Evolutionary conservation across 2,797 vertebrate species (phyloP), one percentile per base, ranked within the genome.

Genomic region (Cygnus olor): DNA sequence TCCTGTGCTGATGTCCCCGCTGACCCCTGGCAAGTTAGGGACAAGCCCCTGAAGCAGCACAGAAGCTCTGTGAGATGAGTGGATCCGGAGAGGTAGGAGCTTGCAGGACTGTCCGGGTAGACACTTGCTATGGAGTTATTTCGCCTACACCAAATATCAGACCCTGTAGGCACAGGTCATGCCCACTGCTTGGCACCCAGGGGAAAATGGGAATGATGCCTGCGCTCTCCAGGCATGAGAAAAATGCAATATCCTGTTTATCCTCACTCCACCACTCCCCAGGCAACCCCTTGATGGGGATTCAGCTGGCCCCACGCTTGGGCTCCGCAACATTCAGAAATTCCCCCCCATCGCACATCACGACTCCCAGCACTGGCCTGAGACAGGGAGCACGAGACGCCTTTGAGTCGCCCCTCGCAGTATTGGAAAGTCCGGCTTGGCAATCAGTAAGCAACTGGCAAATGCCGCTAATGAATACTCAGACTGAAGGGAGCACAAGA

Each of bases 311-410:
- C 30, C 54, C 11, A 53, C 9, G 17, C 28, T 30, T 56, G 30
- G 16, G 13, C 72, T 53, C 64, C 27, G 6, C n/a, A 49, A 6
- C 53, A 36, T 22, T 56, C 11, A 56, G 70, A 77, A 91, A 77
- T 5, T 11, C 60, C 76, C 45, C 80, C 53, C 24, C 21, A 20
- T 2, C 1, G 1, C 21, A n/a, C 2, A 1, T 9, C n/a, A 76
- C 32, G n/a, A 34, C 38, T 44, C 21, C 54, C 51, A 58, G 49
- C 36, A 17, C 13, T 28, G 11, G 42, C 0, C 0, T 27, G 36
- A 56, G 66, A 56, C 0, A 1, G 19, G 47, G 24, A 61, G 14
- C 1, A 0, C 2, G 28, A 82, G 49, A 11, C 0, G 1, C 16
- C 49, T 69, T 21, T 1, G 1, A 34, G n/a, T 45, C 36, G 27